A percentile compares a stretch with the other conserved stretches of the same genome.
Conservation (phyloP, 2,888 invertebrate species). For the Habrosyne pyritoides region DNA sequence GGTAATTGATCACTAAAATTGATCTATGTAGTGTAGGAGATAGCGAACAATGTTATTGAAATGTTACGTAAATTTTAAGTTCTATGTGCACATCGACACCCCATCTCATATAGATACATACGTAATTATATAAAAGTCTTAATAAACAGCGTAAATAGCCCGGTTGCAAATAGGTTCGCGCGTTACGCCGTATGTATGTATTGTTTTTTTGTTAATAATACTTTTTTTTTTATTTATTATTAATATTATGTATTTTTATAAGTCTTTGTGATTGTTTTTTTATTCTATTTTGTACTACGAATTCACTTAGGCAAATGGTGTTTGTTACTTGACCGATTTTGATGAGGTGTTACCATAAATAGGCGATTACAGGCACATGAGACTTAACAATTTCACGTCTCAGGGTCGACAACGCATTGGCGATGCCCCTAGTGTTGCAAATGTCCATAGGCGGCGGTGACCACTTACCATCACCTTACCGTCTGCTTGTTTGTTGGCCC, state of each 20-base stretch:
- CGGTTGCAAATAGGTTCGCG: conserved; percentile 20
- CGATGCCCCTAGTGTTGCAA: no score
- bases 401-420: no score
- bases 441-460: no score
- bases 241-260: conserved; percentile 40
- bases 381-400: no score
- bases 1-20: no score
- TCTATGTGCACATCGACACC: background rate
- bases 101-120: background rate
- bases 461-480: no score
- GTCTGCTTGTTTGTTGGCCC: no score
- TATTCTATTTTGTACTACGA: conserved; percentile 37
- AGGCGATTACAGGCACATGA: background rate
- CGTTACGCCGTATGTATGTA: conserved; percentile 27
- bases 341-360: conserved; percentile 1
- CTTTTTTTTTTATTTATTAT: conserved; percentile 43
- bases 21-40: no score
- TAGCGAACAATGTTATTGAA: no score
- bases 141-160: conserved; percentile 17
- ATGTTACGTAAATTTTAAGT: no score
- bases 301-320: background rate
- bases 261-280: conserved; percentile 46
- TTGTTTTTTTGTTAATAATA: conserved; percentile 36
- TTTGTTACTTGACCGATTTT: conserved; percentile 1
- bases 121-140: conserved; percentile 3